Percentiles rank a stretch among this genome's conserved stretches.
phyloP scores from a whole-genome alignment of 2,888 invertebrate genomes.

The Brenthis ino region DNA sequence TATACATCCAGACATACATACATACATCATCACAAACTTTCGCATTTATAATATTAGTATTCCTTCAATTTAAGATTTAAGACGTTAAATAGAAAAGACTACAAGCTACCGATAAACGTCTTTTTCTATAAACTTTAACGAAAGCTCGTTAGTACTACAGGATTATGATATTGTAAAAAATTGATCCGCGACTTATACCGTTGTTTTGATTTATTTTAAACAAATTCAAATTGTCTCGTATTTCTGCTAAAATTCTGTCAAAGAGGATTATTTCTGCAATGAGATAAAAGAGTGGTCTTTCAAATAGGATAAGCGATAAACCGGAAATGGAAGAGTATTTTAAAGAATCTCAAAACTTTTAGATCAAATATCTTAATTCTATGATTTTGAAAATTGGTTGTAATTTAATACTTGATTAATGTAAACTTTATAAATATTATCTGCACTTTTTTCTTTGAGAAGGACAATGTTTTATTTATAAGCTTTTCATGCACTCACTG shows the following conservation, averaged over 20 bases:
- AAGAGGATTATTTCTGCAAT: constrained; percentile 6
- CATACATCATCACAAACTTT: background rate
- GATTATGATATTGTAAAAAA: constrained; percentile 24
- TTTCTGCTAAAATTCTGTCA: constrained; percentile 4
- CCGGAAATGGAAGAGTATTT: too few relatives aligned
- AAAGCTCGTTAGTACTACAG: constrained; percentile 22
- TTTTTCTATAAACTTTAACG: constrained; percentile 30
- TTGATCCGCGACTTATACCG: constrained; percentile 12
- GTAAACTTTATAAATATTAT: too few relatives aligned
- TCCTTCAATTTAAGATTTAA: constrained; percentile 3
- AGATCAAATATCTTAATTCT: too few relatives aligned
- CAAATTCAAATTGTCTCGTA: background rate
- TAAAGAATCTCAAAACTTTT: too few relatives aligned
- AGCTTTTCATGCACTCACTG: too few relatives aligned
- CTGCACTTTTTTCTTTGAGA: too few relatives aligned
- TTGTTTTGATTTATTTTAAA: constrained; percentile 14
- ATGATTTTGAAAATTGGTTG: too few relatives aligned
- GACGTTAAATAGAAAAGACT: constrained; percentile 18
- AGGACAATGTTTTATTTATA: too few relatives aligned
- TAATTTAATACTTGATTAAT: too few relatives aligned
- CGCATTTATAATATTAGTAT: background rate
- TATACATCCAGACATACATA: too few relatives aligned
- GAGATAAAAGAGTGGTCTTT: background rate
- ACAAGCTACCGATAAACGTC: constrained; percentile 24
- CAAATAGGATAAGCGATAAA: too few relatives aligned